These are phyloP conservation scores for Lemur catta DNA, from an alignment of 2,797 vertebrate genomes.

Conservation along the genomic window DNA sequence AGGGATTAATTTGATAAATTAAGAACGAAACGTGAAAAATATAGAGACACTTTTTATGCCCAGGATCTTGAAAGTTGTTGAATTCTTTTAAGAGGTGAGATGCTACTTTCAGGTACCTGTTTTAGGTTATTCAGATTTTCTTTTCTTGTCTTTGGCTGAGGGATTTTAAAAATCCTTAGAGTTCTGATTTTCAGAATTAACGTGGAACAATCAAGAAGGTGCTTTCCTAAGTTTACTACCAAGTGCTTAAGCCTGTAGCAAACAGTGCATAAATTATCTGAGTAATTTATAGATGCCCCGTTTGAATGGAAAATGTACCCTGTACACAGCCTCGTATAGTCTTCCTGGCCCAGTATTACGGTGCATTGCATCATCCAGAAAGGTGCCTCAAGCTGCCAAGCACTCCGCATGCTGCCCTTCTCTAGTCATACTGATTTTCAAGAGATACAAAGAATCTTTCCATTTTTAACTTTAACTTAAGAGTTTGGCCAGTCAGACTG, in stretches of 20 bases:
- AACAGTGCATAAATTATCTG: background rate
- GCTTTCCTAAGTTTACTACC: background rate
- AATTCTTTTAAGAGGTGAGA: background rate
- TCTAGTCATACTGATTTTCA: background rate
- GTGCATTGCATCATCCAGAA: constrained; percentile 42
- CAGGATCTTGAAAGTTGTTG: background rate
- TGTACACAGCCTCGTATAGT: background rate
- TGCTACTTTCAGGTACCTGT: background rate
- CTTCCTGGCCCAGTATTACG: constrained; percentile 20
- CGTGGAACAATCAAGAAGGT: background rate
- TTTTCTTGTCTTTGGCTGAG: constrained; percentile 2
- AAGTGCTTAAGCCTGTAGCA: background rate
- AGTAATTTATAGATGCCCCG: background rate
- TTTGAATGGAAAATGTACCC: constrained; percentile 46
- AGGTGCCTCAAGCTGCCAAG: background rate
- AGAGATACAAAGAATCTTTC: background rate
- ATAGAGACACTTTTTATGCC: background rate
- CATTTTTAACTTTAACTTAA: background rate
- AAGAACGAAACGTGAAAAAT: background rate
- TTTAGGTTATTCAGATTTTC: background rate
- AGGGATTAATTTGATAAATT: background rate
- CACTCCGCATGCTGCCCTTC: background rate
- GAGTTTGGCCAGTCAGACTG: background rate
- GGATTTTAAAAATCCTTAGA: background rate
- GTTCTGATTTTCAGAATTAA: background rate